These are phyloP conservation scores for Zeuzera pyrina DNA, from an alignment of 2,888 invertebrate species.

Conservation along the genomic window DNA sequence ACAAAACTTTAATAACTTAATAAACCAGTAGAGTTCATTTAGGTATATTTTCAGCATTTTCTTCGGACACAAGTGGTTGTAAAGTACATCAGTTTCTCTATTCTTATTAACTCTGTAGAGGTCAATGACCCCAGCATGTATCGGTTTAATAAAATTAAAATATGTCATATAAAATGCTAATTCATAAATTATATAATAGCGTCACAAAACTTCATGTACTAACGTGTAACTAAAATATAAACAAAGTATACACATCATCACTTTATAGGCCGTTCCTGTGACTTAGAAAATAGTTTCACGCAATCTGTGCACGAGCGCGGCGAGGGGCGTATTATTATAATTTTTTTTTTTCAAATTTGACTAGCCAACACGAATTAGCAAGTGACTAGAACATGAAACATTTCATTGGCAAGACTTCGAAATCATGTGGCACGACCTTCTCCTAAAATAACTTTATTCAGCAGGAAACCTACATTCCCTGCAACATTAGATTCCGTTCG, in stretches of 20 bases:
- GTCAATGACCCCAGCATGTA: too few relatives aligned
- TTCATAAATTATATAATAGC: too few relatives aligned
- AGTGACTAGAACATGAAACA: conserved; percentile 67
- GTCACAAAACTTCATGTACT: conserved; percentile 29
- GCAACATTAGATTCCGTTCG: background rate
- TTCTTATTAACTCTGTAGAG: too few relatives aligned
- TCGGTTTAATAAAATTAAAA: too few relatives aligned
- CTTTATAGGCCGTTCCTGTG: conserved; percentile 60
- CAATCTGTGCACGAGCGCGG: conserved; percentile 18
- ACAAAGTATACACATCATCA: conserved; percentile 50
- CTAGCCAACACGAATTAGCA: conserved; percentile 65
- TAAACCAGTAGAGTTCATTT: conserved; percentile 53
- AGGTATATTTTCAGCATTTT: too few relatives aligned
- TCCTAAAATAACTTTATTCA: conserved; percentile 11
- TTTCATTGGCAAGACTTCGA: conserved; percentile 58
- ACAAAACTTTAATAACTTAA: conserved; percentile 24
- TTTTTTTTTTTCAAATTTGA: conserved; percentile 31
- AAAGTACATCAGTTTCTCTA: too few relatives aligned
- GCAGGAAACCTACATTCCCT: conserved; percentile 9
- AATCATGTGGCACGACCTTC: conserved; percentile 17
- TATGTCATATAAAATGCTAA: too few relatives aligned
- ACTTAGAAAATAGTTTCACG: conserved; percentile 43
- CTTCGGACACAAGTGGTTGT: too few relatives aligned
- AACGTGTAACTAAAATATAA: conserved; percentile 39
- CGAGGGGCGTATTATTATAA: conserved; percentile 10